Evolutionary conservation across 1,140 invertebrate genomes (phyloP).

Genomic region (Lepidurus couesii): DNA sequence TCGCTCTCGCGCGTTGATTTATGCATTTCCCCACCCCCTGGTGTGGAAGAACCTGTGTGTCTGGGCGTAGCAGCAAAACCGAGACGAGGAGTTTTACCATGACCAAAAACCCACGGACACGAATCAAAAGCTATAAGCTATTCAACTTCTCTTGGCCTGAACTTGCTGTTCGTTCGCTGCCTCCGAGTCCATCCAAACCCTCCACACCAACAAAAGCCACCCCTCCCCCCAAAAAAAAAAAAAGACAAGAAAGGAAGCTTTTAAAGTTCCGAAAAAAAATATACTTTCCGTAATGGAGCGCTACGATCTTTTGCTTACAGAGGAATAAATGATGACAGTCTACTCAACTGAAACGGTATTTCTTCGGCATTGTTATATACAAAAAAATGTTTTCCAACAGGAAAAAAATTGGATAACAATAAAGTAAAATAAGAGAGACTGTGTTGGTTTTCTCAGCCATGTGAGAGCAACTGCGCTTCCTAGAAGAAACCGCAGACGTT

Average conservation of each 20-base stretch:
- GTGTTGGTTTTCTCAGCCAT: not conserved
- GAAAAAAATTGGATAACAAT: too few relatives aligned
- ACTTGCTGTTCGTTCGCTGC: not conserved
- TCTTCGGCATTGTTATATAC: too few relatives aligned
- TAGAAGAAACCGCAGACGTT: not conserved
- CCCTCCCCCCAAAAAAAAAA: not conserved
- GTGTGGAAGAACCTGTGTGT: not conserved
- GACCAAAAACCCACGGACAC: not conserved
- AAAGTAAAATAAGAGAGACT: too few relatives aligned
- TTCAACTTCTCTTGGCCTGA: not conserved
- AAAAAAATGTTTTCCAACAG: too few relatives aligned
- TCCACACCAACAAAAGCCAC: too few relatives aligned
- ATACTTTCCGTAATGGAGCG: not conserved
- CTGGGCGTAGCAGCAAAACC: not conserved
- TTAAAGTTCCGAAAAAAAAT: not conserved
- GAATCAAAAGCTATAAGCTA: constrained; percentile 1
- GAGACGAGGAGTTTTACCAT: not conserved
- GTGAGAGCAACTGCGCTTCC: not conserved
- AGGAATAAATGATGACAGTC: not conserved
- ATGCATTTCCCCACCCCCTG: constrained; percentile 2
- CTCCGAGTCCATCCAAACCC: too few relatives aligned
- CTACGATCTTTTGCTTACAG: not conserved
- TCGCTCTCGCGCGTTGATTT: not conserved
- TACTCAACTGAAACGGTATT: too few relatives aligned
- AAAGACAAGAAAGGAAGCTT: not conserved